Evolutionary conservation across 2,797 vertebrate species (phyloP), one percentile per base, ranked within the genome.

Genomic region (Lagodon rhomboides): DNA sequence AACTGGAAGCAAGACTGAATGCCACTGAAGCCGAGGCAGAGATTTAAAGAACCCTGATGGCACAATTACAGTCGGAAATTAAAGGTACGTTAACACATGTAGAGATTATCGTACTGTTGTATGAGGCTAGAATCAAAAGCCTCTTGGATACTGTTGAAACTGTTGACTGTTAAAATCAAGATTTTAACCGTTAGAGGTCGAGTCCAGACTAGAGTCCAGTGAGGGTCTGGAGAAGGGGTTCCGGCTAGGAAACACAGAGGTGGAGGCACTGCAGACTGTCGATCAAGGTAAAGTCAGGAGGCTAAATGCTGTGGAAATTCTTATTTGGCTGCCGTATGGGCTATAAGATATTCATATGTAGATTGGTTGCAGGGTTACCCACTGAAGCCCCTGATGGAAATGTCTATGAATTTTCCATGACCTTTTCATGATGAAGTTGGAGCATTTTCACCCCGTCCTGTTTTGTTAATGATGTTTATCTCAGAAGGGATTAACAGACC

Each of bases 161-260:
- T 44, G 15, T 15, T 13, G 17, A 34, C 20, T 50, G 22, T 51
- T 9, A 9, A 30, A 46, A 76, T 59, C 30, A 25, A 9, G 20
- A 25, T 56, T 53, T 47, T 46, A 13, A 25, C 4, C 22, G 44
- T 20, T 38, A 79, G 81, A 56, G n/a, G 16, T 72, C 0, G n/a
- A 79, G 76, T 49, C 62, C 49, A 68, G 62, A 59, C 22, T 79
- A 17, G 50, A 73, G 50, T 38, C 62, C 43, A 72, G 51, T 17
- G 49, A 78, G 54, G 43, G 9, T 46, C 17, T 70, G 5, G 43
- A 50, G 23, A 43, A 60, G 49, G 44, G 75, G 25, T 1, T 74
- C 34, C 16, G 20, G 20, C 43, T 73, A 22, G 7, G 12, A 5
- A 43, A 68, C 50, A 55, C 73, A 51, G 23, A 51, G 17, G 10